These are phyloP conservation scores for Morinoia aosen DNA, from an alignment of 2,888 invertebrate species.

Conservation along the genomic window DNA sequence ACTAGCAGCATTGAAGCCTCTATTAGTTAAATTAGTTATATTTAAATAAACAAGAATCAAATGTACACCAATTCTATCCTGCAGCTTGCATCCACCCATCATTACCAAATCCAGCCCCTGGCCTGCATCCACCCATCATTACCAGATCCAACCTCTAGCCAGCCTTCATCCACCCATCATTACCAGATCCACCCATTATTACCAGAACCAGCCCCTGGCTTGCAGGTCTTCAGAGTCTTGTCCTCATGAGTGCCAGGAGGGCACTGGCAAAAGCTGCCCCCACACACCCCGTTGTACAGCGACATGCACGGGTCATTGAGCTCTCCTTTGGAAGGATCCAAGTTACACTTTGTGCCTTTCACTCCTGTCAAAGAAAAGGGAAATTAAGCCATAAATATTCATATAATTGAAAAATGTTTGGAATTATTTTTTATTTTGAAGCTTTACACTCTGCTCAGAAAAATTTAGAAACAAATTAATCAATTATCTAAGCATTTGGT, in stretches of 20 bases:
- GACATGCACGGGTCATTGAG: constrained; percentile 61
- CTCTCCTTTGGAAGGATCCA: constrained; percentile 62
- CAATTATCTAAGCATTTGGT: no score
- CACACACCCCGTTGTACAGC: constrained; percentile 63
- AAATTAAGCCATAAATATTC: not conserved
- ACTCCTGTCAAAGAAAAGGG: constrained; percentile 56
- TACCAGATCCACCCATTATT: not conserved
- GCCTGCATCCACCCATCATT: constrained; percentile 42
- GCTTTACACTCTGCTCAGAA: no score
- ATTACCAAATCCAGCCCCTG: constrained; percentile 46
- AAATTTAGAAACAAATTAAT: no score
- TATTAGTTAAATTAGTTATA: no score
- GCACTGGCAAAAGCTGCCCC: constrained; percentile 60
- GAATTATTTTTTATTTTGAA: no score
- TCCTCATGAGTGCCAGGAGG: constrained; percentile 64
- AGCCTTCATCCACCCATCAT: constrained; percentile 23
- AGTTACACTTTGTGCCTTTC: constrained; percentile 62
- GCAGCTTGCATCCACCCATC: not conserved
- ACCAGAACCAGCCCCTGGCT: constrained; percentile 50
- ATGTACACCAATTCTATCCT: not conserved
- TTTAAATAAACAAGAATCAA: no score
- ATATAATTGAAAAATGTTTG: not conserved
- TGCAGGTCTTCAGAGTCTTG: constrained; percentile 55
- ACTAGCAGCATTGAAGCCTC: no score
- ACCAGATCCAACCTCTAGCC: constrained; percentile 47